Percentiles rank a stretch among this genome's conserved stretches.
Conservation (phyloP, 1,140 invertebrate species). For the Hylyphantes graminicola region DNA sequence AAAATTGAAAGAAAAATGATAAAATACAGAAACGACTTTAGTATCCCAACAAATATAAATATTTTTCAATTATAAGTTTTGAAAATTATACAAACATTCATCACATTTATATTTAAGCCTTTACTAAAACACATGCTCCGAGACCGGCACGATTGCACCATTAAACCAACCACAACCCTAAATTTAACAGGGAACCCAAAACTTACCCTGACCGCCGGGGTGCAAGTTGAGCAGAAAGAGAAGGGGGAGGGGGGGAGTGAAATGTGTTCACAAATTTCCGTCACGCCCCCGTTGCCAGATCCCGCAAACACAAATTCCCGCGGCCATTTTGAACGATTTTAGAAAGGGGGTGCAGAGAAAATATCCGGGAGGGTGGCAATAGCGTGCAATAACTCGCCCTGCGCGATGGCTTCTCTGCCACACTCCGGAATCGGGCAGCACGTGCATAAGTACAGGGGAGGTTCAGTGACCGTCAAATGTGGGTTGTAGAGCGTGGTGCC, state of each 20-base stretch:
- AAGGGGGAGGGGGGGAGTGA: not conserved
- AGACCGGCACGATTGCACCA: no score
- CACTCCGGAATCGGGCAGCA: slow-evolving; percentile 14
- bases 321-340: slow-evolving; percentile 29
- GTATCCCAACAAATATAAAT: no score
- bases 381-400: slow-evolving; percentile 2
- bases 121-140: no score
- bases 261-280: slow-evolving; percentile 46
- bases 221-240: slow-evolving; percentile 13
- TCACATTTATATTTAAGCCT: no score
- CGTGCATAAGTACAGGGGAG: slow-evolving; percentile 5
- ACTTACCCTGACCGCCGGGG: slow-evolving; percentile 18
- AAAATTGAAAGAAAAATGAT: no score
- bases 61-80: no score
- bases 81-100: no score
- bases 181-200: not conserved
- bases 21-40: no score
- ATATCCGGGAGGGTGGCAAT: slow-evolving; percentile 3
- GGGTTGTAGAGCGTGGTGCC: no score
- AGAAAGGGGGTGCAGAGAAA: slow-evolving; percentile 2
- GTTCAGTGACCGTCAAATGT: slow-evolving; percentile 44
- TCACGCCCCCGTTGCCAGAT: slow-evolving; percentile 57
- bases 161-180: no score
- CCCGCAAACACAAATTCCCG: slow-evolving; percentile 44
- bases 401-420: slow-evolving; percentile 40